Percentiles rank a stretch among this genome's conserved stretches.
These are phyloP conservation scores for Lamellibrachia satsuma DNA, from an alignment of 2,888 invertebrate genomes.

Conservation along the genomic window DNA sequence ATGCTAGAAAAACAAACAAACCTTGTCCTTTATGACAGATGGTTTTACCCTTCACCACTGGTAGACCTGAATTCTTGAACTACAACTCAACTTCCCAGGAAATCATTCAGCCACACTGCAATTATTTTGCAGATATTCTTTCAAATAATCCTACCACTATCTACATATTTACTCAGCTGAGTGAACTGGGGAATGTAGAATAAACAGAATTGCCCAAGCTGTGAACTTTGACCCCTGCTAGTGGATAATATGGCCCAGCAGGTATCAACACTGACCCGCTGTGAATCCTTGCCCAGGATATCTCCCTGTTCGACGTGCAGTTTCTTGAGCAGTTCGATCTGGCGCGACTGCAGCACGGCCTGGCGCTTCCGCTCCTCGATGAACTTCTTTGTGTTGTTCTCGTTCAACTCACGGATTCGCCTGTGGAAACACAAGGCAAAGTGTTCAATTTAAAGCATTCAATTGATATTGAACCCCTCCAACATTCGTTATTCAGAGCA, in stretches of 20 bases:
- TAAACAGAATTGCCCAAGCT: neutral
- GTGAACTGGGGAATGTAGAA: neutral
- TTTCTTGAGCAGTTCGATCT: constrained; percentile 61
- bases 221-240: neutral
- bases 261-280: constrained; percentile 35
- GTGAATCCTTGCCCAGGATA: constrained; percentile 71
- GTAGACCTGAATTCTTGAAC: too few relatives aligned
- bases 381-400: constrained; percentile 97
- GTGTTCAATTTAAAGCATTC: too few relatives aligned
- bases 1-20: too few relatives aligned
- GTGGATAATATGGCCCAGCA: neutral
- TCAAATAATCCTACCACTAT: neutral
- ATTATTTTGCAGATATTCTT: neutral
- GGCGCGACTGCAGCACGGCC: constrained; percentile 58
- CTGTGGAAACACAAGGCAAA: constrained; percentile 61
- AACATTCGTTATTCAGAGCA: too few relatives aligned
- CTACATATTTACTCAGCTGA: neutral
- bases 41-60: neutral
- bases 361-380: constrained; percentile 82
- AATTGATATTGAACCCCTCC: too few relatives aligned
- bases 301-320: constrained; percentile 76
- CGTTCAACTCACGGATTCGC: constrained; percentile 85
- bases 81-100: neutral
- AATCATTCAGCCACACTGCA: neutral
- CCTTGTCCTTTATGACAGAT: neutral